Base-by-base conservation (phyloP, 2,888 invertebrate species). In the Leucophenga maculata region DNA sequence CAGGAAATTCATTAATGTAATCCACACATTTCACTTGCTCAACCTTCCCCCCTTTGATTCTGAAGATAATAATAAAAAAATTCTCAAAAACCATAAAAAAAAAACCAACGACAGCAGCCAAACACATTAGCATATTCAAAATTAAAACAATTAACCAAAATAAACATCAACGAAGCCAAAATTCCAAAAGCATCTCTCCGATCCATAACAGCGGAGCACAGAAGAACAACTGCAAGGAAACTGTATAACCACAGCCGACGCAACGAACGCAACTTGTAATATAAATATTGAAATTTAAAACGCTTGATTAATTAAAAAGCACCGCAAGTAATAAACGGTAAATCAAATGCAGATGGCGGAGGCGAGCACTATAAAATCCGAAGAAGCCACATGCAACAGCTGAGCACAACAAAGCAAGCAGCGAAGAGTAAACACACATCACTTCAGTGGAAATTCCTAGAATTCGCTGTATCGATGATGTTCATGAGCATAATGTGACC, bases 271-370 rank as follows among this genome's bases (percentile, higher is more conserved):
- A 39, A 60, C 60, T 18, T 39, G 18, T 60, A 39, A 39, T 39
- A 39, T 20, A 39, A 60, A 60, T 60, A 39, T 39, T 60, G 60
- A 60, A 60, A 60, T 60, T 39, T 48, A 64, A 64, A 64, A 64
- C 62, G 46, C 46, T 75, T 70, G 72, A 72, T 68, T 69, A 75
- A 75, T 75, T 72, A 60, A 72, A n/a, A 74, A 69, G 18, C 50
- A 46, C 59, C 55, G 67, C 65, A 68, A 69, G 68, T 64, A 64
- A 52, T 69, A 71, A 71, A 60, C 67, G 48, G 48, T 57, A 67
- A 67, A 57, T 46, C 62, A 64, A 48, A 18, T 39, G 60, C 20
- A 32, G 18, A 57, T 57, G 60, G 18, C 8, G 57, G 26, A 26
- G 18, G 20, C 4, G 39, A 11, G 11, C 32, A 26, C 16, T n/a